Percentiles rank a stretch among this genome's conserved stretches.
Evolutionary conservation across 2,113 vertebrate species (phyloP).

Genomic region (Ranitomeya imitator): DNA sequence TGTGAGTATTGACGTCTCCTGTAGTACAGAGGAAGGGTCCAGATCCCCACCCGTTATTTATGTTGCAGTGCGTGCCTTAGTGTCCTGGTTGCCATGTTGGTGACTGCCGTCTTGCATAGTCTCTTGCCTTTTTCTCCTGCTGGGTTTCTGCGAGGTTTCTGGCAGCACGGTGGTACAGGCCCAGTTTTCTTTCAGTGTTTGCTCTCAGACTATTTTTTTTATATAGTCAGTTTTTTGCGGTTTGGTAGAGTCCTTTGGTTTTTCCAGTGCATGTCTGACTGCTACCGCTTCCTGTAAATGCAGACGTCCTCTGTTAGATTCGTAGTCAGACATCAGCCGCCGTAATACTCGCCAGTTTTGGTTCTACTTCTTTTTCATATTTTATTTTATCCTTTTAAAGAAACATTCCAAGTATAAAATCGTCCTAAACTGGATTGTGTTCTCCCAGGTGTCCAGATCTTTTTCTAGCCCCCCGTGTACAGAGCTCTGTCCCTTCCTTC

Average conservation of each 20-base stretch:
- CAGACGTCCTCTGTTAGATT: not conserved
- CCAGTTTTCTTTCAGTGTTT: not conserved
- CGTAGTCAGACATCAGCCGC: not conserved
- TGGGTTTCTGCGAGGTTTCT: not conserved
- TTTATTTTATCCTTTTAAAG: not conserved
- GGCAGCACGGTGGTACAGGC: not conserved
- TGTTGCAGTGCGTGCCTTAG: not conserved
- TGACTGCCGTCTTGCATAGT: not conserved
- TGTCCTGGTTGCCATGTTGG: not conserved
- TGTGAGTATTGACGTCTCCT: not conserved
- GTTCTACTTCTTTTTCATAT: not conserved
- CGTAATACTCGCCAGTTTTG: not conserved
- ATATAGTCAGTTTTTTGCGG: not conserved
- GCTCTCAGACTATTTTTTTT: constrained; percentile 27
- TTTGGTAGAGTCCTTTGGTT: not conserved
- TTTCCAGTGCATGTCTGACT: constrained; percentile 28
- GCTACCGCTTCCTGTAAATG: constrained; percentile 16
- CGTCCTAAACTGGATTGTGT: not conserved
- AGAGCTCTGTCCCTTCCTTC: not conserved
- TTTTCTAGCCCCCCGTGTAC: not conserved
- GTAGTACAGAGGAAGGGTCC: not conserved
- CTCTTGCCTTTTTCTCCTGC: not conserved
- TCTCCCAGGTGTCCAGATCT: not conserved
- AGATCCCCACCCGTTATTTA: not conserved
- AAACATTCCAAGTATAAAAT: constrained; percentile 25